phyloP scores from a whole-genome alignment of 30 jellyfish, hydroid and myxozoan species.

The Morbakka virulenta region DNA sequence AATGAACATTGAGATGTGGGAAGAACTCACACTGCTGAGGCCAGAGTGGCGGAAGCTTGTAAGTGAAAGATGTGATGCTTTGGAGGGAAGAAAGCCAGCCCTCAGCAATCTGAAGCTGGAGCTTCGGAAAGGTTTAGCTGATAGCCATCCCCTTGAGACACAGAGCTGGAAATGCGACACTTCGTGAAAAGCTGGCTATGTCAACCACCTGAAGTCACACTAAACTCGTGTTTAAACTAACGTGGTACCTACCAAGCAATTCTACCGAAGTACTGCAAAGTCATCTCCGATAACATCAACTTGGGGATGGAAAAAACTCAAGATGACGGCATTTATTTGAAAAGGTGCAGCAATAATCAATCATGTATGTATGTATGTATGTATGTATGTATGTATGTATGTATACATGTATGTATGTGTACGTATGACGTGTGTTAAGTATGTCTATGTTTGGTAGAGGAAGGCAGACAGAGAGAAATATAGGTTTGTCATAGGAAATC shows the following conservation, averaged over 20 bases:
- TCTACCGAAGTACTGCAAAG: not conserved
- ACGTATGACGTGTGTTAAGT: not conserved
- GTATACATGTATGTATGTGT: not conserved
- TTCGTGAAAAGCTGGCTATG: not conserved
- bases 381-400: slow-evolving; percentile 14
- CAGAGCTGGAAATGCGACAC: not conserved
- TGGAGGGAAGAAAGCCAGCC: not conserved
- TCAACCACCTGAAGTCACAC: not conserved
- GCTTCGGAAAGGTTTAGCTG: not conserved
- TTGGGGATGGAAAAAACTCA: not conserved
- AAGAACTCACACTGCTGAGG: not conserved
- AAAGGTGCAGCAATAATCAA: not conserved
- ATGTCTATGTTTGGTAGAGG: too few relatives aligned
- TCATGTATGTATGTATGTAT: slow-evolving; percentile 7
- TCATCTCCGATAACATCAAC: not conserved
- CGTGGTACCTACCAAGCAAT: not conserved
- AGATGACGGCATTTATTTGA: not conserved
- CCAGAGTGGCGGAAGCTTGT: not conserved
- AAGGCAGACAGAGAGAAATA: too few relatives aligned
- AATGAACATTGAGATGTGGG: not conserved
- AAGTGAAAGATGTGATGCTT: not conserved
- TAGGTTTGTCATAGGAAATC: too few relatives aligned
- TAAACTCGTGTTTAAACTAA: not conserved
- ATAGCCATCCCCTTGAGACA: not conserved
- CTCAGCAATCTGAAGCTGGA: not conserved